Evolutionary conservation across 2,113 vertebrate genomes (phyloP).

Genomic region (Epinephelus moara): DNA sequence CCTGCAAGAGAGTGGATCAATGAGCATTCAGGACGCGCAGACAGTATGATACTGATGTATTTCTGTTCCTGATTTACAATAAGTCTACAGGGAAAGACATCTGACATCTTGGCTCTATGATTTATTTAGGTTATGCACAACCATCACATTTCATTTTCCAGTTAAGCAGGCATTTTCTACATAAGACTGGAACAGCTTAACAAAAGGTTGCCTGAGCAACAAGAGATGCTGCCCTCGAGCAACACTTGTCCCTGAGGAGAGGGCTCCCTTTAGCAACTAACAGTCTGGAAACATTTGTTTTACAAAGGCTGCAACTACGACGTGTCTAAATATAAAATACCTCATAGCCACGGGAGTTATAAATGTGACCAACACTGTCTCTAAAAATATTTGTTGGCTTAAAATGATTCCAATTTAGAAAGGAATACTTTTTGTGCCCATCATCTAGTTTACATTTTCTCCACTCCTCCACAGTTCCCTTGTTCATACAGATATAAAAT

Average conservation of each 20-base stretch:
- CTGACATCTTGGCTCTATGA: no score
- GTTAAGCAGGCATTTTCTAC: background rate
- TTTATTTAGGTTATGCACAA: background rate
- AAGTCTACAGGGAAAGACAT: background rate
- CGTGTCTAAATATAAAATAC: background rate
- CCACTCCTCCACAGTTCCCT: no score
- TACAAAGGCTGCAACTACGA: background rate
- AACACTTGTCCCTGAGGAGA: background rate
- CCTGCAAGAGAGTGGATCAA: constrained; percentile 68
- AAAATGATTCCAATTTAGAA: background rate
- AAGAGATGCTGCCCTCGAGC: background rate
- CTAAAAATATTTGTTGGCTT: background rate
- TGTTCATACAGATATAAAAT: background rate
- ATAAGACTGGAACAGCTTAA: background rate
- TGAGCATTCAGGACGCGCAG: background rate
- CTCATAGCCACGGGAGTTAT: no score
- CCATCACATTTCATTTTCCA: background rate
- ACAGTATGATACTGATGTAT: background rate
- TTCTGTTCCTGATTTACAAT: background rate
- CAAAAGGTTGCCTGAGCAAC: constrained; percentile 14
- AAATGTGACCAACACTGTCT: background rate
- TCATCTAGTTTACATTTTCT: no score
- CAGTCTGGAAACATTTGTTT: background rate
- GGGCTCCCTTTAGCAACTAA: background rate
- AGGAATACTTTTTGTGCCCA: no score